These are phyloP conservation scores for Actinia tenebrosa DNA, from an alignment of 64 coral and sea anemone species.

Conservation along the genomic window DNA sequence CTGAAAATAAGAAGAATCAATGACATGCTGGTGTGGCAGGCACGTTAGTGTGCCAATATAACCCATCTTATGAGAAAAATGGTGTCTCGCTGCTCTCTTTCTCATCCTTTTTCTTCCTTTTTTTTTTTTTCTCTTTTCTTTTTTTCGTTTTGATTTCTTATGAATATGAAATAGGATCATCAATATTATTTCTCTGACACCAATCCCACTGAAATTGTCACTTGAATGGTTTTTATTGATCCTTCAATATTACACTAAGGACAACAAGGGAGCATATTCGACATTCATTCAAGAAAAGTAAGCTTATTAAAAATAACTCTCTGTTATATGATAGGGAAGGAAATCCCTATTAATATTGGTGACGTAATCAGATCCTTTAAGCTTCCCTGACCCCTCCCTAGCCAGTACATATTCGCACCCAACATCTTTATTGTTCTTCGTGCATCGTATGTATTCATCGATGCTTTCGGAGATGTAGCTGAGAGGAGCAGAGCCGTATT, in stretches of 20 bases:
- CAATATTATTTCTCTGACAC: no score
- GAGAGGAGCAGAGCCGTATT: conserved; percentile 8
- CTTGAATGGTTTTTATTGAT: not conserved
- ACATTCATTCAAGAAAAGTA: not conserved
- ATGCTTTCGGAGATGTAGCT: conserved; percentile 2
- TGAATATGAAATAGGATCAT: no score
- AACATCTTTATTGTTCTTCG: not conserved
- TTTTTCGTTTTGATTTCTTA: no score
- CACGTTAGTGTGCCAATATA: no score
- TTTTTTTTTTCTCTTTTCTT: no score
- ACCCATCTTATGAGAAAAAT: no score
- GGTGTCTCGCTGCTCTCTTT: no score
- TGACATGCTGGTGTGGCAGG: no score
- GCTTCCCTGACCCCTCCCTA: not conserved
- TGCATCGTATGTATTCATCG: conserved; percentile 21
- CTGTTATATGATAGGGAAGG: not conserved
- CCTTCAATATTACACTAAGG: not conserved
- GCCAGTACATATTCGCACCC: conserved; percentile 19
- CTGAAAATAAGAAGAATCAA: no score
- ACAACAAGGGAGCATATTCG: not conserved
- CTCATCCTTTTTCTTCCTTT: no score
- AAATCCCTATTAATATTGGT: not conserved
- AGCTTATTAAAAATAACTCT: not conserved
- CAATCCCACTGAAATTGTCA: no score
- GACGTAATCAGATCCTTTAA: not conserved